phyloP scores from a whole-genome alignment of 92 coral and sea anemone genomes.

The Bergia sp. region DNA sequence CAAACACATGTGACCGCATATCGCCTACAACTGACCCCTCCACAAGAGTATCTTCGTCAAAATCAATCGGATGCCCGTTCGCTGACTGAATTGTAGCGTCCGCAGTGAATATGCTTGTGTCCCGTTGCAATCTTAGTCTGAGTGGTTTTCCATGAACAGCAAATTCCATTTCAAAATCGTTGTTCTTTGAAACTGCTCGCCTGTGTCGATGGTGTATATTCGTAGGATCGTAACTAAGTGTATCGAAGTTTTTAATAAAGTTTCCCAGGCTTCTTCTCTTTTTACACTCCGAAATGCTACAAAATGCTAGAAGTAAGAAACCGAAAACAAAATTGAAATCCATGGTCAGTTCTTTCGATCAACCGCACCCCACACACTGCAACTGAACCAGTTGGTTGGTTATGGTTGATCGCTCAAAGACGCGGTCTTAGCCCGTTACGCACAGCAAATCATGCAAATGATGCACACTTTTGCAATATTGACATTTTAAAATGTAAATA shows the following conservation, averaged over 20 bases:
- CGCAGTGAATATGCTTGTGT: constrained; percentile 69
- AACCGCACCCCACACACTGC: constrained; percentile 40
- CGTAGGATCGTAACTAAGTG: constrained; percentile 67
- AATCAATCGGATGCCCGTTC: constrained; percentile 71
- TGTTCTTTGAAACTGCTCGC: constrained; percentile 63
- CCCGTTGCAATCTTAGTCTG: constrained; percentile 71
- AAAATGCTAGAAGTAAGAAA: constrained; percentile 39
- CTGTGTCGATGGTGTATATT: constrained; percentile 67
- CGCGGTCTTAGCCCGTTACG: constrained; percentile 33
- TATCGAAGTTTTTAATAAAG: constrained; percentile 78
- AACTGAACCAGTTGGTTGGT: background rate
- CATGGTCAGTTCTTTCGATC: constrained; percentile 28
- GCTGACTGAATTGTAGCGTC: constrained; percentile 81
- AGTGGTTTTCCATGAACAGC: constrained; percentile 76
- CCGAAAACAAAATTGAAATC: constrained; percentile 35
- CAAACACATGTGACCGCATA: constrained; percentile 81
- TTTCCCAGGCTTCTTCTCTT: constrained; percentile 53
- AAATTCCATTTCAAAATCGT: constrained; percentile 70
- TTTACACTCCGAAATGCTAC: constrained; percentile 43
- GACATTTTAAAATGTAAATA: background rate
- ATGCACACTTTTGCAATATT: constrained; percentile 13
- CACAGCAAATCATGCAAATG: constrained; percentile 15
- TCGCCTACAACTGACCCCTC: constrained; percentile 85
- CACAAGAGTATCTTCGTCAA: constrained; percentile 74
- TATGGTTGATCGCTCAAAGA: constrained; percentile 6